Evolutionary conservation across 2,888 invertebrate genomes (phyloP), one percentile per base, ranked within the genome.

Genomic region (Pasiphila rectangulata): DNA sequence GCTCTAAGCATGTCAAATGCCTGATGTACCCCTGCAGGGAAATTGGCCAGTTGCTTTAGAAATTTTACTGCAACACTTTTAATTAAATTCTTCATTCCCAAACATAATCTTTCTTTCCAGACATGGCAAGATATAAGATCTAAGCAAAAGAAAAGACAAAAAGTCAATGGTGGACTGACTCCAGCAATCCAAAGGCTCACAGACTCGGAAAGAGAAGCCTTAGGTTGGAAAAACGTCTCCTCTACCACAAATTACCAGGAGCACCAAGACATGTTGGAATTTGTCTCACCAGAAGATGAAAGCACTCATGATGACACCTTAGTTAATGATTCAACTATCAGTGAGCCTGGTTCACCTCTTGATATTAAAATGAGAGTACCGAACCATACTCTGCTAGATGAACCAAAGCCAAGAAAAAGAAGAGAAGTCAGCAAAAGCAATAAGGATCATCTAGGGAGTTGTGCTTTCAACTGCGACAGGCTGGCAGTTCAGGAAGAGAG

Each of bases 81-180:
- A n/a, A n/a, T n/a, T n/a, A n/a, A n/a, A n/a, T n/a, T n/a, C n/a
- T n/a, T n/a, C n/a, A n/a, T n/a, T n/a, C n/a, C n/a, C n/a, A n/a
- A n/a, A n/a, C n/a, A n/a, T n/a, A n/a, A n/a, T n/a, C n/a, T 36
- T 46, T 23, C 9, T 43, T 75, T 79, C 46, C 73, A 87, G 87
- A 83, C 85, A 37, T 87, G 86, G 85, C 86, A 86, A 63, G 87
- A 87, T 59, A 64, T 86, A 19, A 71, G 74, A 21, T 77, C 76
- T 1, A 83, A 85, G 56, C 69, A 72, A 1, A 86, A 83, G 41
- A 82, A 77, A 50, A 66, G 67, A 72, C 76, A 44, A 64, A 72
- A 73, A 40, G 59, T 63, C 47, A 72, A 74, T 40, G 76, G 74
- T 21, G 72, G 73, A 15, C 38, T 76, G 2, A 74, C 74, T 7